Evolutionary conservation across 2,113 vertebrate genomes (phyloP).

Genomic region (Pachypanchax playfairii): DNA sequence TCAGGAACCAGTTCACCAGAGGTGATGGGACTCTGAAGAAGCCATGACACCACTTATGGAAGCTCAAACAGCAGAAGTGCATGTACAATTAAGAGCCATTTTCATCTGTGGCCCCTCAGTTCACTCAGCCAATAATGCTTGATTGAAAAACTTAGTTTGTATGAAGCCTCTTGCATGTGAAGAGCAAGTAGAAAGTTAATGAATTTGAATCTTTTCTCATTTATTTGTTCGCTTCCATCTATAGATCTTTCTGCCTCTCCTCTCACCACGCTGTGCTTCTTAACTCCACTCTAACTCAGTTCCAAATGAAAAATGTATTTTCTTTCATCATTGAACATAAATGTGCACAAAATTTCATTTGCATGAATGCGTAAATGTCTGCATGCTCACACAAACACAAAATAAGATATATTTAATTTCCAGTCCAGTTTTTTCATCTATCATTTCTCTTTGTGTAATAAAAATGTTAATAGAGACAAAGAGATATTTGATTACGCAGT

Average conservation of each 20-base stretch:
- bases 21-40: slow-evolving; percentile 51
- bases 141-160: slow-evolving; percentile 59
- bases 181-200: slow-evolving; percentile 52
- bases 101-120: slow-evolving; percentile 60
- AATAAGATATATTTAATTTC: slow-evolving; percentile 17
- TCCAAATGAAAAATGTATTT: slow-evolving; percentile 29
- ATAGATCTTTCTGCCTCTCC: slow-evolving; percentile 12
- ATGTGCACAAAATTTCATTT: slow-evolving; percentile 24
- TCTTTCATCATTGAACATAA: slow-evolving; percentile 30
- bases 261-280: slow-evolving; percentile 1
- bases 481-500: slow-evolving; percentile 49
- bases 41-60: slow-evolving; percentile 61
- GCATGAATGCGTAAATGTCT: neutral
- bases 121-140: slow-evolving; percentile 53
- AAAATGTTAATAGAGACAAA: slow-evolving; percentile 78
- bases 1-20: slow-evolving; percentile 43
- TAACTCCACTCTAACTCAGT: slow-evolving; percentile 24
- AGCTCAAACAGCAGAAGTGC: slow-evolving; percentile 30
- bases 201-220: slow-evolving; percentile 22
- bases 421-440: slow-evolving; percentile 39
- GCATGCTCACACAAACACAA: slow-evolving; percentile 30
- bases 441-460: slow-evolving; percentile 59
- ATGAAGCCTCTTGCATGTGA: slow-evolving; percentile 46
- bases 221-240: slow-evolving; percentile 29
- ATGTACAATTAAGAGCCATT: slow-evolving; percentile 58